Evolutionary conservation across 2,888 invertebrate species (phyloP), one percentile per base, ranked within the genome.

Genomic region (Drosophila prostipennis): DNA sequence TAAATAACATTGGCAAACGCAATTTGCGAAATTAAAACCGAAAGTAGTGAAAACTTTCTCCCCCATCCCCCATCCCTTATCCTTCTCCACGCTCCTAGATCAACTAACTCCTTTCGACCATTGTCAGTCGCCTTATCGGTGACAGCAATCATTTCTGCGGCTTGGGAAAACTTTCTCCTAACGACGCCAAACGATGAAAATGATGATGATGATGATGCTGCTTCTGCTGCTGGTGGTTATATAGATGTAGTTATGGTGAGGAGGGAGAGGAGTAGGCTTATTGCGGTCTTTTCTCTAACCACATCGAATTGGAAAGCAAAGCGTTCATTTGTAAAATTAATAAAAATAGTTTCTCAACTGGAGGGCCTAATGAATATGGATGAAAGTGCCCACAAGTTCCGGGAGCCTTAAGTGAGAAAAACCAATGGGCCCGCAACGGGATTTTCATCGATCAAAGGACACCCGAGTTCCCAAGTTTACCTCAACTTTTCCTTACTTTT

Each of bases 21-120:
- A 83, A 78, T 83, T 86, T 83, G 55, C 65, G 40, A 86, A 83
- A 81, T 81, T 83, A 86, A 81, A 86, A 80, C 74, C 65, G 61
- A 72, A 83, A 78, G 60, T 74, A 58, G 63, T 65, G 56, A 51
- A 58, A 70, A 74, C 51, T 77, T 74, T 73, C 3, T 59, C 13
- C 37, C n/a, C 34, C 36, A 8, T 2, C n/a, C 10, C 29, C 11
- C 26, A 13, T 19, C 19, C 19, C 19, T 1, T 3, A 3, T 11
- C 19, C 42, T 2, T 3, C 32, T 23, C 10, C 32, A 10, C 8
- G 8, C 10, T 3, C 34, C 34, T 34, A 11, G 34, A 23, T 11
- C 43, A 6, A 29, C 29, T 29, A 52, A 10, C 55, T 34, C n/a
- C 48, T 14, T 43, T 53, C 39, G 48, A 23, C 37, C 48, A 71